A percentile compares a stretch with the other conserved stretches of the same genome.
Evolutionary conservation across 2,797 vertebrate genomes (phyloP).

Genomic region (Pangasius djambal): DNA sequence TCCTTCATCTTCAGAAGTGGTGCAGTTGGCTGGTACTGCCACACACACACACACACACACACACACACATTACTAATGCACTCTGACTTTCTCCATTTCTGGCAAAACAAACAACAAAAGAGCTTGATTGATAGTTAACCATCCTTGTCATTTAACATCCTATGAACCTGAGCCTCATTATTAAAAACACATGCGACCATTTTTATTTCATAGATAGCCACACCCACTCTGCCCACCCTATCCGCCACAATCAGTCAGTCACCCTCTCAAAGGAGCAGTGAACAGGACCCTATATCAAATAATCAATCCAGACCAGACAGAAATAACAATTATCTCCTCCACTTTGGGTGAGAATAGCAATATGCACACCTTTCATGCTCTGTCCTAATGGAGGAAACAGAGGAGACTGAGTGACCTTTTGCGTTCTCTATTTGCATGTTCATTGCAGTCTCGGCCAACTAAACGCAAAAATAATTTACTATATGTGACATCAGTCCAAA

Average conservation of each 20-base stretch:
- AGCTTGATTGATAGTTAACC: constrained; percentile 44
- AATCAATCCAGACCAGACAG: constrained; percentile 33
- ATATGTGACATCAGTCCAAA: constrained; percentile 12
- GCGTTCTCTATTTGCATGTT: constrained; percentile 23
- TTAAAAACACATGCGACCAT: constrained; percentile 47
- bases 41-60: background rate
- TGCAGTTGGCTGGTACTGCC: constrained; percentile 30
- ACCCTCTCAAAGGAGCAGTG: constrained; percentile 1
- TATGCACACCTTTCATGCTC: constrained; percentile 73
- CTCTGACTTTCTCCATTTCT: constrained; percentile 38
- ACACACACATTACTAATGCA: constrained; percentile 34
- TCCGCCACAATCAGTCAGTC: constrained; percentile 15
- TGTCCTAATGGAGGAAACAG: constrained; percentile 76
- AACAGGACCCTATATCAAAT: constrained; percentile 35
- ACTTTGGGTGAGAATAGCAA: constrained; percentile 67
- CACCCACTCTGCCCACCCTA: constrained; percentile 12
- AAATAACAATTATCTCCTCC: constrained; percentile 54
- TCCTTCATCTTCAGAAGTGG: constrained; percentile 50
- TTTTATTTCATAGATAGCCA: constrained; percentile 29
- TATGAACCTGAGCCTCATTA: constrained; percentile 46
- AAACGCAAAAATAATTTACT: constrained; percentile 14
- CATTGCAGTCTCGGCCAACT: constrained; percentile 27
- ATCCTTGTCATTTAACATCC: constrained; percentile 53
- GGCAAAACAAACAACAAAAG: constrained; percentile 29
- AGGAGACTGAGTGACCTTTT: constrained; percentile 79